Evolutionary conservation across 2,113 vertebrate genomes (phyloP).

Genomic region (Pygoscelis adeliae): DNA sequence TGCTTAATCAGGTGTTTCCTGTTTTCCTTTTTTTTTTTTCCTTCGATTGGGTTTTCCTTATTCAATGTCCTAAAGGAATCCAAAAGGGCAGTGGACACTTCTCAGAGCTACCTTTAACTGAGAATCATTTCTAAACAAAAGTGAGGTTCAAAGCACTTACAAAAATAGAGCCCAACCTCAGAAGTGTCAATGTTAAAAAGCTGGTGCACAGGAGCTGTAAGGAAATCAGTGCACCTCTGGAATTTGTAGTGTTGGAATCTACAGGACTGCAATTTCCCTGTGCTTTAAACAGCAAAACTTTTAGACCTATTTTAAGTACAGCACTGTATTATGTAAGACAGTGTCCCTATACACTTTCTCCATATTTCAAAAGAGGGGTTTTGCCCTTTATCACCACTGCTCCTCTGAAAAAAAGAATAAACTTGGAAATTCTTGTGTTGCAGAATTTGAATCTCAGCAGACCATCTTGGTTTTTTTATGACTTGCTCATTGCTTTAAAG

Average conservation of each 20-base stretch:
- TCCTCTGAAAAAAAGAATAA: not conserved
- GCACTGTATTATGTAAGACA: not conserved
- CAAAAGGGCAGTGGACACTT: not conserved
- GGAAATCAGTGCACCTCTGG: not conserved
- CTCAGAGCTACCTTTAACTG: not conserved
- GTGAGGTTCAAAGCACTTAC: not conserved
- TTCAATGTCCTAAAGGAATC: not conserved
- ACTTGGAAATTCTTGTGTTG: not conserved
- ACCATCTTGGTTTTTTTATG: not conserved
- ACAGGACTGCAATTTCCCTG: not conserved
- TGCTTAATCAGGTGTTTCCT: not conserved
- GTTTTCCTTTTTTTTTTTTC: not conserved
- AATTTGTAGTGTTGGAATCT: not conserved
- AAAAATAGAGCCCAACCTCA: not conserved
- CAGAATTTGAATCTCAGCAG: not conserved
- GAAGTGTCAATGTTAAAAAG: not conserved
- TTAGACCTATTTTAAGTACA: not conserved
- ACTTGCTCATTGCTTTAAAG: not conserved
- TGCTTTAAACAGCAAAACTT: not conserved
- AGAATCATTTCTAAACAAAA: not conserved
- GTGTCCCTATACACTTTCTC: not conserved
- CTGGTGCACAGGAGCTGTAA: not conserved
- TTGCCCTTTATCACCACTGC: not conserved
- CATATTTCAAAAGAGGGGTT: not conserved
- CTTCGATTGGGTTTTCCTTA: not conserved